A percentile compares a stretch with the other conserved stretches of the same genome.
Conservation (phyloP, 37 sponge, comb jelly and placozoan genomes). For the Crambe crambe region DNA sequence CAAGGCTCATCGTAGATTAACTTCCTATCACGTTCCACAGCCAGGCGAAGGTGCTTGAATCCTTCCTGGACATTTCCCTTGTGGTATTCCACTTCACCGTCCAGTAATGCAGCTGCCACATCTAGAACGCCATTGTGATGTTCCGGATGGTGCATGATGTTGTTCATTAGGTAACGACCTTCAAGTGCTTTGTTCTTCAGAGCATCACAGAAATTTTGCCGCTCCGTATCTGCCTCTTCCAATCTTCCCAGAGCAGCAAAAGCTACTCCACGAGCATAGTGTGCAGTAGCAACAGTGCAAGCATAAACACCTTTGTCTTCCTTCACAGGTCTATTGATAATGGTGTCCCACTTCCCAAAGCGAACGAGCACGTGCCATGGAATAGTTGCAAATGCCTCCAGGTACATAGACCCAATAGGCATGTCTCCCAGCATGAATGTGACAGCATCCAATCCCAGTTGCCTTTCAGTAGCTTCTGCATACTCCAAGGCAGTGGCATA, state of each 20-base stretch:
- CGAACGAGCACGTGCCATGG: conserved; percentile 71
- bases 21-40: too few species aligned
- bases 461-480: conserved; percentile 46
- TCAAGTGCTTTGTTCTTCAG: conserved; percentile 49
- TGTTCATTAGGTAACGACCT: conserved; percentile 41
- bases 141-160: conserved; percentile 53
- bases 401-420: conserved; percentile 46
- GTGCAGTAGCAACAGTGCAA: conserved; percentile 34
- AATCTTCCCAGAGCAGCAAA: conserved; percentile 56
- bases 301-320: conserved; percentile 57
- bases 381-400: conserved; percentile 48
- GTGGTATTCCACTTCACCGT: conserved; percentile 71
- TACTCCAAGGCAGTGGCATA: conserved; percentile 52
- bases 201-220: conserved; percentile 33
- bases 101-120: conserved; percentile 58
- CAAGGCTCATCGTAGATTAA: too few species aligned
- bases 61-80: too few species aligned
- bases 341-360: conserved; percentile 73
- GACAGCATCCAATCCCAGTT: conserved; percentile 50
- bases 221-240: conserved; percentile 58
- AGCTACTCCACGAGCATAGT: conserved; percentile 73
- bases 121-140: conserved; percentile 46
- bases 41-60: too few species aligned
- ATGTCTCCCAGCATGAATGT: conserved; percentile 35
- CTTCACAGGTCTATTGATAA: conserved; percentile 53